Conservation (phyloP, 1,140 invertebrate species). For the Lepidurus arcticus region DNA sequence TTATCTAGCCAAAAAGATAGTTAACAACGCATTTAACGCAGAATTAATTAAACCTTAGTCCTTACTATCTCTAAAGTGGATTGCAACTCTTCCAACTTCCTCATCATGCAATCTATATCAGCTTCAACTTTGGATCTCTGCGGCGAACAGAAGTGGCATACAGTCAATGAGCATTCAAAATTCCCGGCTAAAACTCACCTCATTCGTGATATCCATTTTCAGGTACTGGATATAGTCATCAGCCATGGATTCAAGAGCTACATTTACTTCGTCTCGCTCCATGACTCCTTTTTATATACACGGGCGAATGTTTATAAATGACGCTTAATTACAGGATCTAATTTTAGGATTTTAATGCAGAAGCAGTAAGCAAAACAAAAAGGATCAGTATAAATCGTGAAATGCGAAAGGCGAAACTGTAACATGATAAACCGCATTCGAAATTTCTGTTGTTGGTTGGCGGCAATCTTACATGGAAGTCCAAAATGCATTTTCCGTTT, state of each 20-base stretch:
- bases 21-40: background rate
- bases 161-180: background rate
- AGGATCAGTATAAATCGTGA: background rate
- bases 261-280: background rate
- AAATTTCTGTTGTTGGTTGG: too few relatives aligned
- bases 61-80: background rate
- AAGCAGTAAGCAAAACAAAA: background rate
- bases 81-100: background rate
- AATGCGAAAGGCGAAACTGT: too few relatives aligned
- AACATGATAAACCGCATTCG: too few relatives aligned
- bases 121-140: background rate
- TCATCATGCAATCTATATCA: background rate
- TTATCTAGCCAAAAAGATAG: background rate
- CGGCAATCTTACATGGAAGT: too few relatives aligned
- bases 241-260: background rate
- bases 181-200: conserved; percentile 4
- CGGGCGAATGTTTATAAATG: background rate
- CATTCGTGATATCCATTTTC: background rate
- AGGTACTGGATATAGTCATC: background rate
- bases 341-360: background rate
- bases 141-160: background rate
- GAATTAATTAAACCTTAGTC: background rate
- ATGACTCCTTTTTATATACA: background rate
- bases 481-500: too few relatives aligned
- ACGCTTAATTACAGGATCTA: background rate